A percentile compares a stretch with the other conserved stretches of the same genome.
Conservation (phyloP, 2,113 vertebrate species). For the Nyctereutes procyonoides region DNA sequence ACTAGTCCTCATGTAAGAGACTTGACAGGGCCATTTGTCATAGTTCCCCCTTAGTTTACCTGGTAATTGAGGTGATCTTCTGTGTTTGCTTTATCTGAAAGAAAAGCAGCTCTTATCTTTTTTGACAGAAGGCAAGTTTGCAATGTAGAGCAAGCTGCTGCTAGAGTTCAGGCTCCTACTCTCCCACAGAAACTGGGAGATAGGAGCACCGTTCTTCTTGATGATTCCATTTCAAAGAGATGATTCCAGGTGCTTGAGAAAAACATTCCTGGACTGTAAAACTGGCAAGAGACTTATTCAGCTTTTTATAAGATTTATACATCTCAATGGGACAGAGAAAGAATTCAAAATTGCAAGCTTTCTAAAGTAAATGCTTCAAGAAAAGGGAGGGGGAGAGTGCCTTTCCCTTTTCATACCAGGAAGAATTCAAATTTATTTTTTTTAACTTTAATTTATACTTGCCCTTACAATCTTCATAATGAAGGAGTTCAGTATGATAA, state of each 20-base stretch:
- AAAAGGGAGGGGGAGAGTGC: neutral
- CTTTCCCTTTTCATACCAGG: neutral
- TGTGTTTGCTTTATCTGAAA: neutral
- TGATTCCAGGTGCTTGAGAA: neutral
- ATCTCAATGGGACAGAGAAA: neutral
- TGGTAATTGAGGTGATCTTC: neutral
- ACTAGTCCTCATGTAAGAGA: neutral
- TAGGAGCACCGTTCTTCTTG: neutral
- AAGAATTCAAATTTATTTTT: neutral
- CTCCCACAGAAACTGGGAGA: neutral
- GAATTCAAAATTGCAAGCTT: conserved; percentile 19
- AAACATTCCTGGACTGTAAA: neutral
- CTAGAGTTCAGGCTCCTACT: neutral
- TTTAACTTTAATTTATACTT: neutral
- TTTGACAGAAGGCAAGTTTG: neutral
- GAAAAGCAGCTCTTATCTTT: neutral
- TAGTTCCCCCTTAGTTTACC: neutral
- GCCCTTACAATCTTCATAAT: neutral
- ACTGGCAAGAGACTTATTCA: conserved; percentile 30
- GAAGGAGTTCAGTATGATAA: neutral
- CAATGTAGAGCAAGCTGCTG: neutral
- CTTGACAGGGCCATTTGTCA: neutral
- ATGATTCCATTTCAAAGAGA: neutral
- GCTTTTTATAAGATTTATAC: neutral
- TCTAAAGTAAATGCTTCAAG: neutral